Base-by-base conservation (phyloP, 2,113 vertebrate genomes). In the Pterophyllum scalare region DNA sequence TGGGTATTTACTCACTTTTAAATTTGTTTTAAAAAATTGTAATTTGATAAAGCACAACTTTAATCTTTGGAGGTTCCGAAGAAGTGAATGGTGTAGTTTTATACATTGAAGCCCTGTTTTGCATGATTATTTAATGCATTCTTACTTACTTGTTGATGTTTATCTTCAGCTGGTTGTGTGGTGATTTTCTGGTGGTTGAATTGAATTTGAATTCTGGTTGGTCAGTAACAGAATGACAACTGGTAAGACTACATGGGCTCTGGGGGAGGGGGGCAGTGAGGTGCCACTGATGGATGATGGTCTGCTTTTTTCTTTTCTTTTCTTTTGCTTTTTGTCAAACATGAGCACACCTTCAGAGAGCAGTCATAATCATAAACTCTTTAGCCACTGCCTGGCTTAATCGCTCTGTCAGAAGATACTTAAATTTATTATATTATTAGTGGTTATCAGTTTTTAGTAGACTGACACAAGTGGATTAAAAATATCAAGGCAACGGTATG, bases 251-350 rank as follows among this genome's bases (percentile, higher is more conserved):
- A n/a, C 75, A 76, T 1, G 59, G 31, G 43, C 38, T 72, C 11
- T 78, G 22, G n/a, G 31, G 49, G 43, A 26, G 7, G 31, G 31
- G 33, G 33, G 33, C 54, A 82, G 24, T 57, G 35, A 75, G 76
- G 19, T 33, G 64, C 33, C n/a, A 52, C 43, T 6, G 31, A 57
- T 12, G 12, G 49, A 26, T 38, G 35, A 75, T 19, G 43, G 15
- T 79, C 33, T 82, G 58, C 56, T 72, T 78, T 28, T 80, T 83
- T 28, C 7, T 38, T 38, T 40, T 40, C n/a, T 11, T 3, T 40
- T 12, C 3, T 40, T 61, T n/a, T n/a, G n/a, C n/a, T n/a, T n/a
- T n/a, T n/a, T 70, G 14, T 58, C 54, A 56, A 81, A 75, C 70
- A 61, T 79, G 13, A 49, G 67, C 54, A 59, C 58, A 24, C 10